Percentiles rank a stretch among this genome's conserved stretches.
phyloP scores from a whole-genome alignment of 2,888 invertebrate genomes.

The Ephialtes manifestator region DNA sequence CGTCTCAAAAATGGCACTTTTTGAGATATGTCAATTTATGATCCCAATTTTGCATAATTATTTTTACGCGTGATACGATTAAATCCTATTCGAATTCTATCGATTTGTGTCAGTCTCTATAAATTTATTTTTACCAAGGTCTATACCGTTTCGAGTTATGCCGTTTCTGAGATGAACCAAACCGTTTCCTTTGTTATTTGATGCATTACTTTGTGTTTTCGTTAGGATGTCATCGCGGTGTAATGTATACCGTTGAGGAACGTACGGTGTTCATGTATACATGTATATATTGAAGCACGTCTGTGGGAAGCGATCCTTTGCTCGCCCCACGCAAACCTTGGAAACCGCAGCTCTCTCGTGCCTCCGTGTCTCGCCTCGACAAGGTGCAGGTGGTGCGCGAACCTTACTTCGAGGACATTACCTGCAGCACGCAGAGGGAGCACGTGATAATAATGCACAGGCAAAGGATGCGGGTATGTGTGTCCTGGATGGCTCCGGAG shows the following conservation, averaged over 20 bases:
- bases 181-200: background rate
- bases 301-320: constrained; percentile 15
- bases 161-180: background rate
- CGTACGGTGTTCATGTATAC: background rate
- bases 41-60: no score
- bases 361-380: constrained; percentile 11
- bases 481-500: background rate
- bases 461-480: constrained; percentile 31
- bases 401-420: constrained; percentile 22
- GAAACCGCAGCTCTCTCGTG: constrained; percentile 29
- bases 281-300: background rate
- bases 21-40: no score
- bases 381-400: constrained; percentile 34
- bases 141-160: background rate
- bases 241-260: background rate
- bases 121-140: no score
- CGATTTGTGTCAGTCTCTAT: no score
- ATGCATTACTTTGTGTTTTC: background rate
- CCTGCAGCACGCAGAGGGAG: constrained; percentile 8
- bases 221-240: background rate
- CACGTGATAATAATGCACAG: constrained; percentile 27
- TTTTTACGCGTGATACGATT: no score
- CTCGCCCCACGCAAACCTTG: constrained; percentile 2
- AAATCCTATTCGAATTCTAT: no score
- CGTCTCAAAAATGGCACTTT: no score